These are phyloP conservation scores for Phalera bucephala DNA, from an alignment of 2,888 invertebrate species.

Conservation along the genomic window DNA sequence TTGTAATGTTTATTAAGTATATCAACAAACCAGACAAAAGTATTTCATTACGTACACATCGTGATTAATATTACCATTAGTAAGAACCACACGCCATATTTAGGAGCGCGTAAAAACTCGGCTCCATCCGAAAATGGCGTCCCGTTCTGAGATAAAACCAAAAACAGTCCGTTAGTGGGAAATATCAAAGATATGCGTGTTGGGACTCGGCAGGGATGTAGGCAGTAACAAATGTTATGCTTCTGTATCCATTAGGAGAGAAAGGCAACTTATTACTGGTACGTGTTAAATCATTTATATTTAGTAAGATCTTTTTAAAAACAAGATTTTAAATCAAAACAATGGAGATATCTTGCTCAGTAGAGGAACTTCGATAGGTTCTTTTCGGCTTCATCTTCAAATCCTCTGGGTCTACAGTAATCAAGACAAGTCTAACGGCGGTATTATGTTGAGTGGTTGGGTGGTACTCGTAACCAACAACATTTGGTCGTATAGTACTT, in stretches of 20 bases:
- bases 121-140: conserved; percentile 49
- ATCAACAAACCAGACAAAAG: conserved; percentile 25
- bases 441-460: no score
- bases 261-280: conserved; percentile 19
- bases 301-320: no score
- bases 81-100: conserved; percentile 45
- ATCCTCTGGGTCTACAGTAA: no score
- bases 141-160: conserved; percentile 41
- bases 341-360: no score
- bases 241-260: conserved; percentile 34
- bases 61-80: conserved; percentile 67
- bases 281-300: no score
- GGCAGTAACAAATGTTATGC: conserved; percentile 31
- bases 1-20: no score
- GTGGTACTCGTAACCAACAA: no score
- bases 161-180: conserved; percentile 49
- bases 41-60: conserved; percentile 42
- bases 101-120: conserved; percentile 52
- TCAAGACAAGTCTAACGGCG: no score
- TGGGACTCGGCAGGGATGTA: conserved; percentile 25
- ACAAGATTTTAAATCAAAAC: no score
- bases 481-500: no score
- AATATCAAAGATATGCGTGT: conserved; percentile 60
- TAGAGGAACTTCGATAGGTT: no score
- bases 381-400: no score